Conservation (phyloP, 2,113 vertebrate genomes). For the Desmodus rotundus region DNA sequence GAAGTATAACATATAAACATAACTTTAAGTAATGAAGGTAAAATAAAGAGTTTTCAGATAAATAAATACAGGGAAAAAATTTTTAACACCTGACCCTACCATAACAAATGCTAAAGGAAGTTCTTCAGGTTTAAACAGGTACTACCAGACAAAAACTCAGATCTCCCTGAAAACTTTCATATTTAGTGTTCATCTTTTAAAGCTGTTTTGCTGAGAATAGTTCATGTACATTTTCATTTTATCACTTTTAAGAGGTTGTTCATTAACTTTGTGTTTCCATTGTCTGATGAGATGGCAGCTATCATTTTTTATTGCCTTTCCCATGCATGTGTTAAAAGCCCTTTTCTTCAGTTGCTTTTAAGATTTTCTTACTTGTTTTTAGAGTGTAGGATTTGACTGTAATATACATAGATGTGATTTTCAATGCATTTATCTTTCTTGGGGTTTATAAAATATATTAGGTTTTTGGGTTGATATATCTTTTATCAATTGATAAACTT, state of each 20-base stretch:
- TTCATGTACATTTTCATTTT: neutral
- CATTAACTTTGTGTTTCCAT: neutral
- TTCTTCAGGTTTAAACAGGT: neutral
- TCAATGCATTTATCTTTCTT: neutral
- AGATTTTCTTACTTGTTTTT: neutral
- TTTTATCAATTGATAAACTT: neutral
- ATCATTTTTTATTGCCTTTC: neutral
- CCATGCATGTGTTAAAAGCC: neutral
- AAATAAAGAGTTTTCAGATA: neutral
- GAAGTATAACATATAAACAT: neutral
- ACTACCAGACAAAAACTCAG: neutral
- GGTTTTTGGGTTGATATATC: neutral
- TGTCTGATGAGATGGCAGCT: neutral
- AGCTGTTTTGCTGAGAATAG: neutral
- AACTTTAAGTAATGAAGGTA: neutral
- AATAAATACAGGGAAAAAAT: neutral
- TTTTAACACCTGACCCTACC: neutral
- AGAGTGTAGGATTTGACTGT: neutral
- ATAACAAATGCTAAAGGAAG: neutral
- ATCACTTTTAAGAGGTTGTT: neutral
- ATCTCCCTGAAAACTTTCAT: neutral
- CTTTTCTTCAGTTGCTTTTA: neutral
- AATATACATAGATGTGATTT: neutral
- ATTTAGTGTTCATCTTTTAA: neutral
- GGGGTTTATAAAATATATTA: neutral